Percentiles rank a stretch among this genome's conserved stretches.
These are phyloP conservation scores for Maconellicoccus hirsutus DNA, from an alignment of 1,140 invertebrate genomes.

Conservation along the genomic window DNA sequence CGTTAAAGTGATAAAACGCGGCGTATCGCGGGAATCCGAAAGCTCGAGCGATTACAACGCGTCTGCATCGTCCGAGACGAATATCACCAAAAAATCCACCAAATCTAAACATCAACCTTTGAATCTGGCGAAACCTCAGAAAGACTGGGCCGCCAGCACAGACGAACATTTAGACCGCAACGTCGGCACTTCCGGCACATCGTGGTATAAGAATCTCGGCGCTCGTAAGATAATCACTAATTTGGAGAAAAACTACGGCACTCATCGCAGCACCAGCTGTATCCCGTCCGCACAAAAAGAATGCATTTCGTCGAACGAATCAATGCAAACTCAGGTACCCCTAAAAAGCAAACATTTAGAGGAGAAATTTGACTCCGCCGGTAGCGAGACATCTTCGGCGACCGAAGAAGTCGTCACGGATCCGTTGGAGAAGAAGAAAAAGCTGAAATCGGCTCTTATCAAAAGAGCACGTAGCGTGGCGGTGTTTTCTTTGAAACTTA, in stretches of 20 bases:
- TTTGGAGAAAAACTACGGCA: conserved; percentile 35
- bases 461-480: conserved; percentile 68
- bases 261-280: conserved; percentile 51
- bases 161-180: not conserved
- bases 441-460: conserved; percentile 56
- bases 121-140: not conserved
- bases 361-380: conserved; percentile 37
- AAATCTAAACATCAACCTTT: not conserved
- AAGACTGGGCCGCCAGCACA: conserved; percentile 13
- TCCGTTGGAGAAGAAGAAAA: conserved; percentile 20
- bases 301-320: conserved; percentile 45
- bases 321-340: conserved; percentile 37
- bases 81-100: not conserved
- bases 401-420: not conserved
- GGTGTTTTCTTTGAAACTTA: conserved; percentile 65
- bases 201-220: not conserved
- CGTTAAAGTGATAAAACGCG: not conserved
- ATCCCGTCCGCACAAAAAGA: conserved; percentile 43
- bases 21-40: conserved; percentile 23
- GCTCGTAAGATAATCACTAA: not conserved
- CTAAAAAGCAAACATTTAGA: not conserved
- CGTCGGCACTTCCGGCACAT: not conserved
- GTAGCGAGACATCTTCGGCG: conserved; percentile 38
- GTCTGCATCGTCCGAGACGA: not conserved
- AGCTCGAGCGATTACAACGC: conserved; percentile 1